Conservation (phyloP, 2,888 invertebrate species). For the Globia sparganii region DNA sequence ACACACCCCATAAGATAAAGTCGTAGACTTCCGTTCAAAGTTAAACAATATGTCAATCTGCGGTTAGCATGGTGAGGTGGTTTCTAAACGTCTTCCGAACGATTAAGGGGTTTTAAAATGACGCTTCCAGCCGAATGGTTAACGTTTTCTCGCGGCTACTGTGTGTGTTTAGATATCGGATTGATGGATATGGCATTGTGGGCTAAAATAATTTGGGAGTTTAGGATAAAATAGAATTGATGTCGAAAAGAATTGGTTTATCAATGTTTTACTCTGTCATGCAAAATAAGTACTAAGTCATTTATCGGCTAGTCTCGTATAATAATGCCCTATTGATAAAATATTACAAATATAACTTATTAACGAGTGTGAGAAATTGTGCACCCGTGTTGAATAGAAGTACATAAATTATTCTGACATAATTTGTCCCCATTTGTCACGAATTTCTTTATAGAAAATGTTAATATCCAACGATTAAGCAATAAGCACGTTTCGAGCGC, state of each 20-base stretch:
- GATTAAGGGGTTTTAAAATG: slow-evolving; percentile 65
- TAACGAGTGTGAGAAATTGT: slow-evolving; percentile 11
- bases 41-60: slow-evolving; percentile 77
- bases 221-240: slow-evolving; percentile 17
- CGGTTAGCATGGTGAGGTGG: slow-evolving; percentile 62
- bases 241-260: not conserved
- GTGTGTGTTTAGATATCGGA: slow-evolving; percentile 30
- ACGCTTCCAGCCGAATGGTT: slow-evolving; percentile 52
- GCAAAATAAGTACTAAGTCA: not conserved
- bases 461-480: slow-evolving; percentile 61
- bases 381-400: slow-evolving; percentile 1
- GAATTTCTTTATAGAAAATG: slow-evolving; percentile 44
- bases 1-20: slow-evolving; percentile 67
- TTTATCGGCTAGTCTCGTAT: not conserved
- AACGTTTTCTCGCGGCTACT: slow-evolving; percentile 39
- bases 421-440: slow-evolving; percentile 29
- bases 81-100: slow-evolving; percentile 61
- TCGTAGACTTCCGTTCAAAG: slow-evolving; percentile 70
- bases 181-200: slow-evolving; percentile 27
- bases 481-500: slow-evolving; percentile 70
- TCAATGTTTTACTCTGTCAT: not conserved
- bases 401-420: slow-evolving; percentile 25
- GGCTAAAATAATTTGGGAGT: slow-evolving; percentile 8
- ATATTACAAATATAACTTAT: not conserved
- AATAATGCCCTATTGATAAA: not conserved